Base-by-base conservation (phyloP, 2,888 invertebrate genomes). In the Hypomecis atomaria region DNA sequence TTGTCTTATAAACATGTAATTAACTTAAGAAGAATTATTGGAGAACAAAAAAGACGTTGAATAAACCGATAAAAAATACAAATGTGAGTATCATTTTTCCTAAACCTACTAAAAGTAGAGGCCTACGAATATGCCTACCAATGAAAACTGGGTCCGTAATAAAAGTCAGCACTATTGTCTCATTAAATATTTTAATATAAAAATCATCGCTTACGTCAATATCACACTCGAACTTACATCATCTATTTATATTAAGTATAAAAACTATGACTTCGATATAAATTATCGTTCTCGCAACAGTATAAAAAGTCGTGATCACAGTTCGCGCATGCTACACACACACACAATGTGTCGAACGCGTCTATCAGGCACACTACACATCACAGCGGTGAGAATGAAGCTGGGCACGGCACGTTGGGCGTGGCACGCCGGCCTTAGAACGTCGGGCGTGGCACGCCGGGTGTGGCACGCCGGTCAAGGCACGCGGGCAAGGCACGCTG, bases 1-100 rank as follows among this genome's bases (percentile, higher is more conserved):
- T 89, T 91, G 91, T 90, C 90, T 89, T 87, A 90, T 92, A 92
- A 92, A 90, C 88, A 89, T 92, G 91, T 92, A 92, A 92, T 92
- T 92, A 90, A 90, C 85, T 87, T 91, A 92, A 92, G 92, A 88
- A 85, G 90, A 91, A 91, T 91, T 92, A 92, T 92, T 91, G 92
- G 90, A 87, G 87, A 89, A 89, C 84, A 88, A 87, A 89, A 90
- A 89, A 90, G 90, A 89, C 90, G 92, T 91, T 92, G 90, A 92
- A 92, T 92, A 92, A 92, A 92, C 92, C 87, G 86, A 92, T 90
- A 88, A 92, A 92, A 81, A 92, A 90, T 86, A 88, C 78, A 85
- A 86, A 79, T 78, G 82, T 80, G 87, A 75, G 81, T 88, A 78
- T 90, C 78, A 87, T 88, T 89, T 85, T 38, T 53, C 56, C 66